These are phyloP conservation scores for Syngnathoides biaculeatus DNA, from an alignment of 2,113 vertebrate species.

Conservation along the genomic window DNA sequence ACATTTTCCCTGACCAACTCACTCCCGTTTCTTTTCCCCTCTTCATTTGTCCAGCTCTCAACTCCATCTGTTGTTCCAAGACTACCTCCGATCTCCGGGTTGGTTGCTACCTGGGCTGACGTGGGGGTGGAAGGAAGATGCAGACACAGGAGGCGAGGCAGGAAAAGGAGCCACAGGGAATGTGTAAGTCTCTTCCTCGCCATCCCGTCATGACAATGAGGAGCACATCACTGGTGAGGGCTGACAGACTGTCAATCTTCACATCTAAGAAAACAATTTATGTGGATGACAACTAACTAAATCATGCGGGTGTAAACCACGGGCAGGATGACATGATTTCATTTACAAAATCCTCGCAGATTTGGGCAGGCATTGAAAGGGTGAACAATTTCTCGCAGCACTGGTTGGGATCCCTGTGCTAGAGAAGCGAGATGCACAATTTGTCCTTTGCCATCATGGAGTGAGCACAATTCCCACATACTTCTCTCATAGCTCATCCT, in stretches of 20 bases:
- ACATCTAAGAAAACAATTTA: slow-evolving; percentile 63
- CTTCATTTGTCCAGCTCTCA: slow-evolving; percentile 46
- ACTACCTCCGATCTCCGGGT: slow-evolving; percentile 65
- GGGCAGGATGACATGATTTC: slow-evolving; percentile 14
- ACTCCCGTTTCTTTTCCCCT: slow-evolving; percentile 13
- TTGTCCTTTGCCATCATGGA: slow-evolving; percentile 43
- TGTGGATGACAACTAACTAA: slow-evolving; percentile 61
- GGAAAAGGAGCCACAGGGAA: slow-evolving; percentile 52
- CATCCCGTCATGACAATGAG: slow-evolving; percentile 53
- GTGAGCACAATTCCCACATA: slow-evolving; percentile 30
- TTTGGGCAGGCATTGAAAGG: too few relatives aligned
- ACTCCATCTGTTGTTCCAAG: slow-evolving; percentile 67
- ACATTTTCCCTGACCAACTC: slow-evolving; percentile 61
- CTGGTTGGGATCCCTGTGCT: too few relatives aligned
- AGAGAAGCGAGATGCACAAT: slow-evolving; percentile 4
- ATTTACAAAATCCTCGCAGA: slow-evolving; percentile 5
- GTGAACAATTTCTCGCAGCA: too few relatives aligned
- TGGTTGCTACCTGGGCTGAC: slow-evolving; percentile 68
- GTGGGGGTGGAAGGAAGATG: slow-evolving; percentile 62
- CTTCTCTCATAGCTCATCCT: slow-evolving; percentile 21
- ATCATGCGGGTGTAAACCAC: slow-evolving; percentile 42
- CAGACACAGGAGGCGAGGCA: slow-evolving; percentile 49
- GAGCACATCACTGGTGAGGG: slow-evolving; percentile 44
- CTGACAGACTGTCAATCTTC: slow-evolving; percentile 68
- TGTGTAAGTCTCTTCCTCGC: slow-evolving; percentile 39